phyloP scores from a whole-genome alignment of 2,113 vertebrate genomes.

The Hyla sarda region DNA sequence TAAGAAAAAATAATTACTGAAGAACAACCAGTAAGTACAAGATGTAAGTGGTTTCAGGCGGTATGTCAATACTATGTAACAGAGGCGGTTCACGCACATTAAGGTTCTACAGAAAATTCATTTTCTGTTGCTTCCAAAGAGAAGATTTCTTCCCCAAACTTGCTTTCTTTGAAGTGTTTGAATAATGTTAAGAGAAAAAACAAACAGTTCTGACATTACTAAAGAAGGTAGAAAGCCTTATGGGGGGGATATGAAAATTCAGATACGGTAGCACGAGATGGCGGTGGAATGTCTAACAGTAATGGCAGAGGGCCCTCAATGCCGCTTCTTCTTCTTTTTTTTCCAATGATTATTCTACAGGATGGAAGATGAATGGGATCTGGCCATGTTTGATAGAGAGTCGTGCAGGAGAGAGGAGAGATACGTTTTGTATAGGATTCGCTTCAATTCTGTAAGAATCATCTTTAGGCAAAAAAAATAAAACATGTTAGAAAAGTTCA shows the following conservation, averaged over 20 bases:
- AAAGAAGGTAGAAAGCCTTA: slow-evolving; percentile 21
- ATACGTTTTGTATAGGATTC: background rate
- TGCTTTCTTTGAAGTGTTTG: slow-evolving; percentile 53
- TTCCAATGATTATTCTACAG: background rate
- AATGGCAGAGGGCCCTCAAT: background rate
- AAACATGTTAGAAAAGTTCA: background rate
- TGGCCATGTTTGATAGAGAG: background rate
- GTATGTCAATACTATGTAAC: slow-evolving; percentile 41
- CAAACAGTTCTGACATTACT: slow-evolving; percentile 43
- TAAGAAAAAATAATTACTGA: slow-evolving; percentile 55
- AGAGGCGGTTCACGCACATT: slow-evolving; percentile 39
- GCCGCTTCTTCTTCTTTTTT: background rate
- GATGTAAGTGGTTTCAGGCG: slow-evolving; percentile 53
- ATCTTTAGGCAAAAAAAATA: background rate
- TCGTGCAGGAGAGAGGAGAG: no score
- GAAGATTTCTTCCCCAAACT: slow-evolving; percentile 47
- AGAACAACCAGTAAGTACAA: slow-evolving; percentile 48
- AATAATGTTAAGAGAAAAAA: slow-evolving; percentile 50
- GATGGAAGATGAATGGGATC: background rate
- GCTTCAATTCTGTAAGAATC: background rate
- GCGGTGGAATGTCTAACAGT: background rate
- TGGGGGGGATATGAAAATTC: slow-evolving; percentile 33
- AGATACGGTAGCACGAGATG: background rate
- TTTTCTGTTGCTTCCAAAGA: slow-evolving; percentile 36
- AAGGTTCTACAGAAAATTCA: slow-evolving; percentile 47